These are phyloP conservation scores for Sitta carolinensis DNA, from an alignment of 2,797 vertebrate species.

Conservation along the genomic window DNA sequence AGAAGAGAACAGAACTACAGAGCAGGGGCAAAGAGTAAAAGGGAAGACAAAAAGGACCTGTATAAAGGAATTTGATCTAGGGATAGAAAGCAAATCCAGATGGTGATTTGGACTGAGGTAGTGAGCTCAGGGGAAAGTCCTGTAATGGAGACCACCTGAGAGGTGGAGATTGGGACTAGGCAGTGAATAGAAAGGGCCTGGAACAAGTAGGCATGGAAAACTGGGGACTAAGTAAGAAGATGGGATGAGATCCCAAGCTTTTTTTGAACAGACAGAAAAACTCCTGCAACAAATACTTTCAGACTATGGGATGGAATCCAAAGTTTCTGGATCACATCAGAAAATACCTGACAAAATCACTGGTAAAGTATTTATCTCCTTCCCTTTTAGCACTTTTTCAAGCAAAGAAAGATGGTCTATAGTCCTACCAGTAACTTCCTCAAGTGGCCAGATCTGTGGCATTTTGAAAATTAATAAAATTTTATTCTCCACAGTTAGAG, in stretches of 20 bases:
- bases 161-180: background rate
- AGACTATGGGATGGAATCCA: conserved; percentile 17
- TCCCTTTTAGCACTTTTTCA: background rate
- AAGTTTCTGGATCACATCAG: conserved; percentile 23
- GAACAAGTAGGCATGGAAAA: background rate
- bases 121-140: background rate
- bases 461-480: background rate
- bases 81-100: conserved; percentile 8
- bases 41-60: background rate
- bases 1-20: background rate
- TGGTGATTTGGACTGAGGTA: background rate
- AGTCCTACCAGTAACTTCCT: background rate
- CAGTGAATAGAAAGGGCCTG: background rate
- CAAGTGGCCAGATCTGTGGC: background rate
- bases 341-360: conserved; percentile 25
- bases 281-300: background rate
- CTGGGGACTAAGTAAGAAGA: background rate
- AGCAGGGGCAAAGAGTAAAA: background rate
- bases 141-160: conserved; percentile 15
- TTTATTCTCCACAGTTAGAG: background rate
- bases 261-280: background rate
- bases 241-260: background rate
- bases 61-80: background rate
- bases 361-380: conserved; percentile 8
- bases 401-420: background rate